A percentile compares a stretch with the other conserved stretches of the same genome.
These are phyloP conservation scores for Heliconius congener DNA, from an alignment of 1,140 invertebrate species.

Conservation along the genomic window DNA sequence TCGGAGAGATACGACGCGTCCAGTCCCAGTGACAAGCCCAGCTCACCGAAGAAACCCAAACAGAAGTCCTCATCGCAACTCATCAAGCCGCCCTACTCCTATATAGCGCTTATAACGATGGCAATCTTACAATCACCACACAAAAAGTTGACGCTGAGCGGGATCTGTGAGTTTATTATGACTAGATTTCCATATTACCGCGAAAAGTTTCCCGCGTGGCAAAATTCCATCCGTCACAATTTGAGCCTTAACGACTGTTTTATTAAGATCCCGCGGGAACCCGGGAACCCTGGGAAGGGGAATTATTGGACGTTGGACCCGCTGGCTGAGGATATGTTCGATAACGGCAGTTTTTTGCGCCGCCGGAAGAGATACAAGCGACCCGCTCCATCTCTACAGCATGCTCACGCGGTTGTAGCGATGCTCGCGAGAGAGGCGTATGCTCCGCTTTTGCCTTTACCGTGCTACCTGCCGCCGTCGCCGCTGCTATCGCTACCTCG, in stretches of 20 bases:
- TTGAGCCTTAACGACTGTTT: slow-evolving; percentile 99
- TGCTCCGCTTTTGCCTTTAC: slow-evolving; percentile 70
- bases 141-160: slow-evolving; percentile 97
- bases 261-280: slow-evolving; percentile 98
- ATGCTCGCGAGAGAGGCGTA: slow-evolving; percentile 77
- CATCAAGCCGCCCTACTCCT: slow-evolving; percentile 97
- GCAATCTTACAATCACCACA: slow-evolving; percentile 98
- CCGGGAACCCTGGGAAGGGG: slow-evolving; percentile 98
- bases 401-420: slow-evolving; percentile 74
- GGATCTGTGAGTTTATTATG: slow-evolving; percentile 99
- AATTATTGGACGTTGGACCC: slow-evolving; percentile 99
- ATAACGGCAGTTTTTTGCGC: slow-evolving; percentile 98
- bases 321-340: slow-evolving; percentile 99
- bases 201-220: slow-evolving; percentile 97
- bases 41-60: slow-evolving; percentile 70
- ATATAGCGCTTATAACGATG: slow-evolving; percentile 99
- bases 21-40: slow-evolving; percentile 65
- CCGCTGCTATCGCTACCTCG: slow-evolving; percentile 69
- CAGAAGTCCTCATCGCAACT: slow-evolving; percentile 72
- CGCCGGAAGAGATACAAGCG: slow-evolving; percentile 97
- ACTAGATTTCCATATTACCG: slow-evolving; percentile 97
- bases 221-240: slow-evolving; percentile 98
- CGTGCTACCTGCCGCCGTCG: slow-evolving; percentile 71
- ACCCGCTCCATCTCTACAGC: slow-evolving; percentile 81
- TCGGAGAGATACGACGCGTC: slow-evolving; percentile 71